These are phyloP conservation scores for Agriopis marginaria DNA, from an alignment of 2,888 invertebrate species.

Conservation along the genomic window DNA sequence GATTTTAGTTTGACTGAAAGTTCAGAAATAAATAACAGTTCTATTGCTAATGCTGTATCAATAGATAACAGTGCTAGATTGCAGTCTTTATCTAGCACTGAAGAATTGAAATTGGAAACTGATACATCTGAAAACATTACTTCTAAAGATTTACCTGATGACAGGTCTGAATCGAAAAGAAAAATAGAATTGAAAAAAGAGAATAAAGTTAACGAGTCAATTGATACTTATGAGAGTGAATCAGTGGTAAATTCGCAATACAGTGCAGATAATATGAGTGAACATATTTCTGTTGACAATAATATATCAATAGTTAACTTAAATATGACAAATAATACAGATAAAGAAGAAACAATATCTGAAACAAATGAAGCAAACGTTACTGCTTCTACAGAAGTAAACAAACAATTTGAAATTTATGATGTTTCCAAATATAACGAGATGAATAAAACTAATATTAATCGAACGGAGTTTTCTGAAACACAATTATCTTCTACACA, in stretches of 20 bases:
- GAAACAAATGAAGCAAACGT: neutral
- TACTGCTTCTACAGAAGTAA: neutral
- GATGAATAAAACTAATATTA: neutral
- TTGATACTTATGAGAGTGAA: neutral
- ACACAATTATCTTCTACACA: neutral
- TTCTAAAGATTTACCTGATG: neutral
- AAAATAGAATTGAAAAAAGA: neutral
- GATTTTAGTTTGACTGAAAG: neutral
- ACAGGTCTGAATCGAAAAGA: neutral
- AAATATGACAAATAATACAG: neutral
- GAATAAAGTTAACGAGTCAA: neutral
- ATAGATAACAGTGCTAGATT: neutral
- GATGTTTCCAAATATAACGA: neutral
- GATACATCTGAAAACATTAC: neutral
- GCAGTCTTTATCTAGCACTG: neutral
- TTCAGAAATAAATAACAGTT: neutral
- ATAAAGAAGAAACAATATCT: neutral
- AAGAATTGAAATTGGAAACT: neutral
- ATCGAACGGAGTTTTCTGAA: neutral
- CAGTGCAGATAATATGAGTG: neutral
- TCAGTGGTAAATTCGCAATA: neutral
- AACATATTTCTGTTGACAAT: neutral
- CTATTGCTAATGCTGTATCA: too few species aligned
- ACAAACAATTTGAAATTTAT: neutral
- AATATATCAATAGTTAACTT: neutral